These are phyloP conservation scores for Aromia moschata DNA, from an alignment of 2,888 invertebrate species.

Conservation along the genomic window DNA sequence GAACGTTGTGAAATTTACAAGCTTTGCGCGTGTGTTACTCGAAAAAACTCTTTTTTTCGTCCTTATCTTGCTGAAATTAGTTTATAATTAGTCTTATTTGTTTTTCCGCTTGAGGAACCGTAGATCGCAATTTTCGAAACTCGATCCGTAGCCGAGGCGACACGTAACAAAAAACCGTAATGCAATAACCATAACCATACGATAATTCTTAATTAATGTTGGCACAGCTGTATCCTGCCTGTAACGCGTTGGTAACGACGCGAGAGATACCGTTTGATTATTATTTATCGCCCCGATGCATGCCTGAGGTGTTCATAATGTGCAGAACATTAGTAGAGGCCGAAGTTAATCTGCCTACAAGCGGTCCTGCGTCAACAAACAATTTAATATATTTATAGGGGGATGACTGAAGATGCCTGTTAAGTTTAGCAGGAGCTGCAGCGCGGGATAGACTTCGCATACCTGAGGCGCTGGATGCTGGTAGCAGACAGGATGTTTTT, in stretches of 20 bases:
- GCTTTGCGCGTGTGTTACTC: too few relatives aligned
- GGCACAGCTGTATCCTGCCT: conserved; percentile 13
- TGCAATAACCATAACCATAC: too few relatives aligned
- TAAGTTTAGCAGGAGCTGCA: not conserved
- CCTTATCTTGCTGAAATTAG: too few relatives aligned
- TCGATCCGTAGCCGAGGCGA: too few relatives aligned
- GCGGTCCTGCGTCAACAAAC: conserved; percentile 18
- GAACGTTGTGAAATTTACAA: too few relatives aligned
- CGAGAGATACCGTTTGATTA: conserved; percentile 13
- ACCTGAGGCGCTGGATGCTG: not conserved
- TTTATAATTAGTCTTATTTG: too few relatives aligned
- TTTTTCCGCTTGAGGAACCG: too few relatives aligned
- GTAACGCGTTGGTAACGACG: conserved; percentile 1
- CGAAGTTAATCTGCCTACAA: conserved; percentile 5
- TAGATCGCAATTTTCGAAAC: too few relatives aligned
- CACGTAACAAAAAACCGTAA: too few relatives aligned
- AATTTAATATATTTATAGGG: conserved; percentile 15
- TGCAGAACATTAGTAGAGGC: not conserved
- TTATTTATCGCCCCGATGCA: conserved; percentile 16
- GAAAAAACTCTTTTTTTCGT: too few relatives aligned
- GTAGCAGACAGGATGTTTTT: conserved; percentile 13
- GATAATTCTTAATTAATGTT: conserved; percentile 5
- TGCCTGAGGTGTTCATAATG: conserved; percentile 11
- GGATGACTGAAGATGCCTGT: conserved; percentile 7
- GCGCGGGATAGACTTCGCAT: conserved; percentile 1